Base-by-base conservation (phyloP, 2,113 vertebrate genomes). In the Polypterus senegalus region DNA sequence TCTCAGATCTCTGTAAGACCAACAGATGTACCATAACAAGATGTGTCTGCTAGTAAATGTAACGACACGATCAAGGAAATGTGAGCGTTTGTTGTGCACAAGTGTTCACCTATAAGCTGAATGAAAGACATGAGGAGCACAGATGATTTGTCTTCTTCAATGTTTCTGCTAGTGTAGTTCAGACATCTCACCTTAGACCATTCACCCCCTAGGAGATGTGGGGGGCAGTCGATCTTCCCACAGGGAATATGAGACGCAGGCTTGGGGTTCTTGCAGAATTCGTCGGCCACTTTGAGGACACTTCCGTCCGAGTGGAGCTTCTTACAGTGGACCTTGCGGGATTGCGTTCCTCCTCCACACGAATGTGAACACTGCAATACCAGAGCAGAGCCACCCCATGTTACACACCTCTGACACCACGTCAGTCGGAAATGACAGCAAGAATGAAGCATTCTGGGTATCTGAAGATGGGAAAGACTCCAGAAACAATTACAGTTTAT, bases 281-380 rank as follows among this genome's bases (percentile, higher is more conserved):
- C 73, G 43, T 90, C 88, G 0, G 77, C 63, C 58, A 89, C 82
- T 53, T 72, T 86, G 65, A 84, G 74, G 67, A 86, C 84, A 66
- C 86, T 89, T 48, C 93, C 93, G 3, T 89, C 89, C 0, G 88
- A 90, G 68, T 92, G 59, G 59, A 92, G 84, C 80, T 94, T 93
- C 72, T 86, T 86, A 60, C 93, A 97, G 69, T 78, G 80, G 57
- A 95, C 88, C 66, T 79, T 83, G 47, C 92, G 84, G 52, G 76
- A 75, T 76, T 93, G 92, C 5, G 76, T 61, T 1, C 93, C 93
- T 49, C 85, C 85, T 3, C 91, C 93, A 60, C 93, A 97, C 1
- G 85, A 85, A 69, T 76, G 87, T 45, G 92, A 90, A 57, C 93
- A 97, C 93, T 97, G 52, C 7, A 46, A 11, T 27, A 62, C 63